phyloP scores from a whole-genome alignment of 2,888 invertebrate species.

The Eilema sororculum region DNA sequence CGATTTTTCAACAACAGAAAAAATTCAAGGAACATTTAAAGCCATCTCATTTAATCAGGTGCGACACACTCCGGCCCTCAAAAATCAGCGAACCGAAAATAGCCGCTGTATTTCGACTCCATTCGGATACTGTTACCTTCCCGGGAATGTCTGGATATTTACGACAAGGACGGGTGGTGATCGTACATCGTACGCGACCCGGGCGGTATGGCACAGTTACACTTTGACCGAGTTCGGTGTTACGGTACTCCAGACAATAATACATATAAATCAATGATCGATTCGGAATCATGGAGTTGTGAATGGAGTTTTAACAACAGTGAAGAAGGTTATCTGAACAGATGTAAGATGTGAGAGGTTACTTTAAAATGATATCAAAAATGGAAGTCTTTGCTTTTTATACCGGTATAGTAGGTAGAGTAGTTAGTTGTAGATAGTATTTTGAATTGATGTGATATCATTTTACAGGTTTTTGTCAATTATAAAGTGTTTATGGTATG shows the following conservation, averaged over 20 bases:
- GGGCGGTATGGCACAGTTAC: conserved; percentile 79
- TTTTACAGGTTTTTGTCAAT: too few species aligned
- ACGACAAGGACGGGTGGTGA: conserved; percentile 58
- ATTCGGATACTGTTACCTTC: conserved; percentile 68
- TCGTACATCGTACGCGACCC: conserved; percentile 54
- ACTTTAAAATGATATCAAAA: too few species aligned
- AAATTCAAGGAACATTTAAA: background rate
- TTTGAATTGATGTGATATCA: too few species aligned
- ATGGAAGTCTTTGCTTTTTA: too few species aligned
- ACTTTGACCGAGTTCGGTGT: conserved; percentile 66
- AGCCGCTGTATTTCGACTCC: conserved; percentile 39
- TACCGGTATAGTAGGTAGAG: too few species aligned
- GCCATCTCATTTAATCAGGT: background rate
- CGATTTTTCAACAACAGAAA: background rate
- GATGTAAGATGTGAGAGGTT: background rate
- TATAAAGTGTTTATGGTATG: too few species aligned
- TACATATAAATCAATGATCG: conserved; percentile 34
- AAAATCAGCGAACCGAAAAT: conserved; percentile 16
- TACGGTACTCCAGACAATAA: conserved; percentile 58
- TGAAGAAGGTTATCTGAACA: background rate
- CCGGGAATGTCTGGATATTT: conserved; percentile 65
- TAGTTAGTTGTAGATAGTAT: too few species aligned
- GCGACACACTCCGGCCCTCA: background rate
- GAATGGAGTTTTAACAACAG: background rate
- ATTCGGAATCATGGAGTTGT: conserved; percentile 21